These are phyloP conservation scores for Chydorus sphaericus DNA, from an alignment of 2,888 invertebrate genomes.

Conservation along the genomic window DNA sequence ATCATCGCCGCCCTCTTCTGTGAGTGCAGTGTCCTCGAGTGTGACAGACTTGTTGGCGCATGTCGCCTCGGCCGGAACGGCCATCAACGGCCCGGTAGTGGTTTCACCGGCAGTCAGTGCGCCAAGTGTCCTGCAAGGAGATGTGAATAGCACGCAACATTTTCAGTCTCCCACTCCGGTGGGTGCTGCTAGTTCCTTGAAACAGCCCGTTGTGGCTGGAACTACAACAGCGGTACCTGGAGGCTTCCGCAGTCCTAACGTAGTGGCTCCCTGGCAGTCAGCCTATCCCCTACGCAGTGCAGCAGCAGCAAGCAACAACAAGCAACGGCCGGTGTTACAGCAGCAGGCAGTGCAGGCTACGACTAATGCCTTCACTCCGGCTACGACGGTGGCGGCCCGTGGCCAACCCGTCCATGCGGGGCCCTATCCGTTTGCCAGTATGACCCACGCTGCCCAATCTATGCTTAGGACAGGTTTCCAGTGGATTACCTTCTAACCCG, in stretches of 20 bases:
- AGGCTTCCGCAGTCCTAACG: slow-evolving; percentile 49
- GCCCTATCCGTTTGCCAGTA: slow-evolving; percentile 75
- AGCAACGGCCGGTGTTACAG: too few relatives aligned
- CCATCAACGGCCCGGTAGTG: background rate
- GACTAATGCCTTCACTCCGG: too few relatives aligned
- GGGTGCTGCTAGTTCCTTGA: too few relatives aligned
- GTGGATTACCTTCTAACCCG: too few relatives aligned
- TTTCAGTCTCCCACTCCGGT: too few relatives aligned
- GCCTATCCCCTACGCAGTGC: slow-evolving; percentile 33
- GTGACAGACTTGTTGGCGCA: slow-evolving; percentile 14
- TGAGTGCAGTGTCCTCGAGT: background rate
- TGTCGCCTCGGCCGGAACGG: slow-evolving; percentile 4
- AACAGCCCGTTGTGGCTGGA: slow-evolving; percentile 11
- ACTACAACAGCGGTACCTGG: slow-evolving; percentile 19
- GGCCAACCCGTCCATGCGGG: slow-evolving; percentile 29
- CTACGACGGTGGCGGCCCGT: slow-evolving; percentile 20
- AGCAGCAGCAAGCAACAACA: slow-evolving; percentile 25
- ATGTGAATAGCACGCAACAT: slow-evolving; percentile 1
- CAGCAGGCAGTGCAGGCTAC: too few relatives aligned
- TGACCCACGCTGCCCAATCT: slow-evolving; percentile 72
- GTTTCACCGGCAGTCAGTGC: background rate
- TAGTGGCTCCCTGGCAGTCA: slow-evolving; percentile 72
- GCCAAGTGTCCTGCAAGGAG: background rate
- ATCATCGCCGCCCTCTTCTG: background rate
- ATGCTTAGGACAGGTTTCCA: slow-evolving; percentile 44